Conservation (phyloP, 2,888 invertebrate species). For the Lingula anatina region DNA sequence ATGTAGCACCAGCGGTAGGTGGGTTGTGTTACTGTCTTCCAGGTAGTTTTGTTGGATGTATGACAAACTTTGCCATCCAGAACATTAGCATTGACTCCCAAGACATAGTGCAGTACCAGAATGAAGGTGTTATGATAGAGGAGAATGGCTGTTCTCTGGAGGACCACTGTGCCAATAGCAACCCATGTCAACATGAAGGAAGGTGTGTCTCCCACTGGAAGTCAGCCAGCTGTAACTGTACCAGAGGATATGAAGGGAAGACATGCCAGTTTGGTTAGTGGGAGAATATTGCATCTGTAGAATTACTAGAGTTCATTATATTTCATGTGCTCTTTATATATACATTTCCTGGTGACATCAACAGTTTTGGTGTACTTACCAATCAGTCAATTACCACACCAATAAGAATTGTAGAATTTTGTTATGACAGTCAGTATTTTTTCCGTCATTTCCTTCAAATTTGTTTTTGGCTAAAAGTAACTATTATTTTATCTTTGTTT, state of each 20-base stretch:
- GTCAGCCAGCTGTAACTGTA: slow-evolving; percentile 82
- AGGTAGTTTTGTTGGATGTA: slow-evolving; percentile 50
- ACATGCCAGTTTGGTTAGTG: slow-evolving; percentile 80
- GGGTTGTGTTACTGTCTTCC: neutral
- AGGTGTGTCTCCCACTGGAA: slow-evolving; percentile 82
- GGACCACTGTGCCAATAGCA: slow-evolving; percentile 31
- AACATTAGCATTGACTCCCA: slow-evolving; percentile 40
- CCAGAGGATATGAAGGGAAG: slow-evolving; percentile 83
- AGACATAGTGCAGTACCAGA: slow-evolving; percentile 29
- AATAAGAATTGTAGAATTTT: no score
- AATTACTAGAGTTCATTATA: neutral
- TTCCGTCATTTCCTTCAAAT: no score
- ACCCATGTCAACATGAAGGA: slow-evolving; percentile 78
- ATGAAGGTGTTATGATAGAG: slow-evolving; percentile 30
- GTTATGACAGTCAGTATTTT: no score
- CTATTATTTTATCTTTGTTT: no score
- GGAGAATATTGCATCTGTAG: neutral
- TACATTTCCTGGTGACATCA: neutral
- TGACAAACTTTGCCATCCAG: slow-evolving; percentile 42
- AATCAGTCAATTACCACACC: no score
- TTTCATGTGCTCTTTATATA: neutral
- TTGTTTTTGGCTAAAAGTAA: no score
- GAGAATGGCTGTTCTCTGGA: slow-evolving; percentile 42
- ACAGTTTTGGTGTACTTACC: no score
- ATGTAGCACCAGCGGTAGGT: no score